phyloP scores from a whole-genome alignment of 1,140 invertebrate species.

The Zelostemma sp. region DNA sequence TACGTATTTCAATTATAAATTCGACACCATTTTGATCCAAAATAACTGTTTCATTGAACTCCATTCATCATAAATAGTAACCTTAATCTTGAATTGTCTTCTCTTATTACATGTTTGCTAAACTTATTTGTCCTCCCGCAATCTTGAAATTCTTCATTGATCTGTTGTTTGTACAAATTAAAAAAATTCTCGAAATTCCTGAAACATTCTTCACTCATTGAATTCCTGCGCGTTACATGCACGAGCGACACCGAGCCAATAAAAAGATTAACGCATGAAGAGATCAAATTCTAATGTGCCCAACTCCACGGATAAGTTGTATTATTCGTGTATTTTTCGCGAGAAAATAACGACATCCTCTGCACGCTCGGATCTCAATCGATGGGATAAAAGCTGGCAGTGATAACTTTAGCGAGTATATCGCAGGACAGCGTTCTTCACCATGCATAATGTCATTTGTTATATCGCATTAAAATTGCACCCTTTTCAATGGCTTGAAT shows the following conservation, averaged over 20 bases:
- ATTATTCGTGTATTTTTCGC: slow-evolving; percentile 18
- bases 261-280: slow-evolving; percentile 8
- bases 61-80: too few species aligned
- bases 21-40: too few species aligned
- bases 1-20: too few species aligned
- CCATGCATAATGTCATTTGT: slow-evolving; percentile 15
- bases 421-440: slow-evolving; percentile 5
- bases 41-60: too few species aligned
- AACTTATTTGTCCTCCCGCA: too few species aligned
- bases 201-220: background rate
- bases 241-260: background rate
- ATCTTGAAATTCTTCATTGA: too few species aligned
- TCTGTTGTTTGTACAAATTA: too few species aligned
- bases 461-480: slow-evolving; percentile 27
- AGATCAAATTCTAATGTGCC: slow-evolving; percentile 4
- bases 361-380: slow-evolving; percentile 12
- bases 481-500: slow-evolving; percentile 8
- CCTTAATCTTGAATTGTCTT: too few species aligned
- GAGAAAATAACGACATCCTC: slow-evolving; percentile 15
- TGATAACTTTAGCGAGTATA: background rate
- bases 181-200: background rate
- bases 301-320: slow-evolving; percentile 9
- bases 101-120: too few species aligned
- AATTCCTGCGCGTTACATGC: background rate
- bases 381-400: slow-evolving; percentile 16